Conservation (phyloP, 2,113 vertebrate genomes). For the Prietella phreatophila region DNA sequence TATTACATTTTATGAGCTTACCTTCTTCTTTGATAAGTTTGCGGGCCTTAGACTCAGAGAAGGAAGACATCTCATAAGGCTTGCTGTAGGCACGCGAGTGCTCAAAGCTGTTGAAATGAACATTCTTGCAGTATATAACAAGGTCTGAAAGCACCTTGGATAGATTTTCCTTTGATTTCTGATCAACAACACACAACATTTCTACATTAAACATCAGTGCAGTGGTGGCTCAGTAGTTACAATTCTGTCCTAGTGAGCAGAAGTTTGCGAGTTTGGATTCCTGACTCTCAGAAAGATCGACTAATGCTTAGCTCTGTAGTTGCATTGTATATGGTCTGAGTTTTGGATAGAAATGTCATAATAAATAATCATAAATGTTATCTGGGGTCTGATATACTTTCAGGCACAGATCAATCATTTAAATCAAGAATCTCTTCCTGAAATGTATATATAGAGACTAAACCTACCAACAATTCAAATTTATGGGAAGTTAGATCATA, state of each 20-base stretch:
- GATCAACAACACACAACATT: constrained; percentile 30
- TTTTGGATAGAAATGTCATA: background rate
- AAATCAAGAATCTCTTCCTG: background rate
- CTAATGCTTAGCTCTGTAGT: background rate
- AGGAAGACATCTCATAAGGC: constrained; percentile 86
- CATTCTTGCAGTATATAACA: constrained; percentile 88
- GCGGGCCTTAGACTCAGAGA: constrained; percentile 86
- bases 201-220: background rate
- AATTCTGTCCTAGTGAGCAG: background rate
- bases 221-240: background rate
- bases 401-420: background rate
- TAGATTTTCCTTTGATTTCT: constrained; percentile 79
- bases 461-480: background rate
- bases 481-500: background rate
- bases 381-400: background rate
- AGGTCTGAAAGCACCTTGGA: constrained; percentile 81
- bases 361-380: background rate
- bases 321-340: background rate
- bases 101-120: constrained; percentile 83
- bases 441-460: background rate
- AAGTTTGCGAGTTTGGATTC: background rate
- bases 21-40: constrained; percentile 82
- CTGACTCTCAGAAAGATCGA: background rate
- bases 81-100: constrained; percentile 71
- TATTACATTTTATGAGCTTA: constrained; percentile 57